phyloP scores from a whole-genome alignment of 35 echinoderm and acorn worm genomes.

The Strongylocentrotus purpuratus region DNA sequence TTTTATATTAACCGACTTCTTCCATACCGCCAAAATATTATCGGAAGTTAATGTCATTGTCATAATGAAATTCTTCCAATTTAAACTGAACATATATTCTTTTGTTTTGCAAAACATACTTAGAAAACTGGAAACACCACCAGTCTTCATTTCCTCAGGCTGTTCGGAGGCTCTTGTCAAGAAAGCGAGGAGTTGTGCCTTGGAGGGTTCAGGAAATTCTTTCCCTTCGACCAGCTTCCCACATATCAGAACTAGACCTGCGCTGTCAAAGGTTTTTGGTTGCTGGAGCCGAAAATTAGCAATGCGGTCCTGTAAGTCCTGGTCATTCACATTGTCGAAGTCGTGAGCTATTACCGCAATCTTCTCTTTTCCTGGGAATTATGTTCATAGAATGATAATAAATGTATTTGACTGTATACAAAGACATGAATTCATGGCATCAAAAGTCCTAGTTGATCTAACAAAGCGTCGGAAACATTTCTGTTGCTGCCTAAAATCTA shows the following conservation, averaged over 20 bases:
- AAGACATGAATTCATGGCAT: too few species aligned
- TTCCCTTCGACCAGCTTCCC: background rate
- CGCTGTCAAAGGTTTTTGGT: background rate
- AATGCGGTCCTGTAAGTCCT: background rate
- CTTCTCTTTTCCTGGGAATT: slow-evolving; percentile 10
- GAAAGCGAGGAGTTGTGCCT: background rate
- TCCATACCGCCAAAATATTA: too few species aligned
- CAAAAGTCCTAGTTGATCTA: too few species aligned
- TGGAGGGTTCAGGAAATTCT: background rate
- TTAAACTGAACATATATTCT: too few species aligned
- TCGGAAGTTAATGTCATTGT: too few species aligned
- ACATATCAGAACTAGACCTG: background rate
- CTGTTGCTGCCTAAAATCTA: too few species aligned
- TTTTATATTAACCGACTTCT: too few species aligned
- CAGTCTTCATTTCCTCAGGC: background rate
- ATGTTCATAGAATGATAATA: background rate
- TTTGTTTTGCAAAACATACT: background rate
- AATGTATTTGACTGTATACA: too few species aligned
- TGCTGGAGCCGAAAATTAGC: background rate
- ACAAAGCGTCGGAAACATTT: too few species aligned
- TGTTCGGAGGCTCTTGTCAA: background rate
- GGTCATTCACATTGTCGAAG: background rate
- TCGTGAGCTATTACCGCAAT: background rate
- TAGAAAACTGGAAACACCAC: background rate
- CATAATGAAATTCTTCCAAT: too few species aligned